A percentile compares a stretch with the other conserved stretches of the same genome.
Evolutionary conservation across 1,140 invertebrate species (phyloP).

Genomic region (Drosophila fuyamai): DNA sequence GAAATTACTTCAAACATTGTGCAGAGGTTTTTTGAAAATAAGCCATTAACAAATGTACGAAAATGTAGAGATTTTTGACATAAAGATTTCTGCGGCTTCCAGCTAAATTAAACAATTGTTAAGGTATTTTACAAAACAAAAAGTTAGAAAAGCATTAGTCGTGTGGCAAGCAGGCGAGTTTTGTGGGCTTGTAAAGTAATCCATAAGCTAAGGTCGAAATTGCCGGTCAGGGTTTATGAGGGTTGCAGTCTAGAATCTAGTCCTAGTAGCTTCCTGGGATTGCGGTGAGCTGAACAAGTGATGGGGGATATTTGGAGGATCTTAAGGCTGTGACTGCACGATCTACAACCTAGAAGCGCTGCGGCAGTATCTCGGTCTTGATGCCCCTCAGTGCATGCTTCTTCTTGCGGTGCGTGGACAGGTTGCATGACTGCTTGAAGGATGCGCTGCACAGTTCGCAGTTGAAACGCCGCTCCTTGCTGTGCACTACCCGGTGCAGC

Average conservation of each 20-base stretch:
- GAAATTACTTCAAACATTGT: too few relatives aligned
- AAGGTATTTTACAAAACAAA: background rate
- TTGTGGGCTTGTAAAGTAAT: background rate
- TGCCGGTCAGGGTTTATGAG: background rate
- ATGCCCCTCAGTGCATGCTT: constrained; percentile 76
- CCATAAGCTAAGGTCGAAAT: constrained; percentile 8
- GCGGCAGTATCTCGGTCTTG: constrained; percentile 66
- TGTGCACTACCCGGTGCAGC: constrained; percentile 79
- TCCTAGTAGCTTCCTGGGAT: background rate
- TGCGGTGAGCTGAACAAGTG: constrained; percentile 23
- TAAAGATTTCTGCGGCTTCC: background rate
- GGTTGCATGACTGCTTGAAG: constrained; percentile 80
- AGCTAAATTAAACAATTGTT: background rate
- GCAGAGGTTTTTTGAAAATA: too few relatives aligned
- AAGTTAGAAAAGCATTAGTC: background rate
- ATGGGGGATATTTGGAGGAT: background rate
- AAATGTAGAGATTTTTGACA: background rate
- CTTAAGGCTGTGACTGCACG: background rate
- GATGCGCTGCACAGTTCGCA: constrained; percentile 79
- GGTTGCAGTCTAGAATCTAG: constrained; percentile 8
- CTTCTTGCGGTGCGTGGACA: constrained; percentile 81
- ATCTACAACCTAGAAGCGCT: constrained; percentile 57
- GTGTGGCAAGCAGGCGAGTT: background rate
- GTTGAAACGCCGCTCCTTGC: constrained; percentile 78
- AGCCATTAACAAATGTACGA: too few relatives aligned